These are phyloP conservation scores for Nineta flava DNA, from an alignment of 2,888 invertebrate genomes.

Conservation along the genomic window DNA sequence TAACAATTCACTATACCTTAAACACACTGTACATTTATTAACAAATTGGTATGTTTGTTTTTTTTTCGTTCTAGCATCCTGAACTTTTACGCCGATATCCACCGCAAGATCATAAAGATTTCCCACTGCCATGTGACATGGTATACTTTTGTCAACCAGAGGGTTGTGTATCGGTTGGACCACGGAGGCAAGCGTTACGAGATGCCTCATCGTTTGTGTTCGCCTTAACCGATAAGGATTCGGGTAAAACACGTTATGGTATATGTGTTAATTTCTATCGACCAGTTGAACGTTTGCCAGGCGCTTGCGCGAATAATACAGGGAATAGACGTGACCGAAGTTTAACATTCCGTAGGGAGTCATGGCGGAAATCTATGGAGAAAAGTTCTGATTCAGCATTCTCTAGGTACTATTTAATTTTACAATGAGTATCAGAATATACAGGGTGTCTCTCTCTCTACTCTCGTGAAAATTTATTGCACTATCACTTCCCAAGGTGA, in stretches of 20 bases:
- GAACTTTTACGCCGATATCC: slow-evolving; percentile 92
- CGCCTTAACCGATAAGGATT: slow-evolving; percentile 96
- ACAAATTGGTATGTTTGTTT: not conserved
- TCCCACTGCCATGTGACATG: slow-evolving; percentile 93
- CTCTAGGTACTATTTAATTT: slow-evolving; percentile 51
- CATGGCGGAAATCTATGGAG: slow-evolving; percentile 85
- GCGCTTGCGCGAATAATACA: slow-evolving; percentile 19
- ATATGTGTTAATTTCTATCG: slow-evolving; percentile 98
- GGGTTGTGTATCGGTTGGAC: slow-evolving; percentile 87
- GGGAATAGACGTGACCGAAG: slow-evolving; percentile 30
- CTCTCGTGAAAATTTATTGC: no score
- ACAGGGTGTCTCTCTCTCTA: not conserved
- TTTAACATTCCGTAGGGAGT: slow-evolving; percentile 59
- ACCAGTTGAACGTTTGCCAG: slow-evolving; percentile 53
- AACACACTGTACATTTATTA: not conserved
- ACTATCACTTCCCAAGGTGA: no score
- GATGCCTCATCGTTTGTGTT: slow-evolving; percentile 97
- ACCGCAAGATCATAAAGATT: slow-evolving; percentile 90
- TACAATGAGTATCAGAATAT: slow-evolving; percentile 14
- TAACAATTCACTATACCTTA: slow-evolving; percentile 23
- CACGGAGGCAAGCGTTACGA: slow-evolving; percentile 63
- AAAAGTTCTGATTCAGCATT: slow-evolving; percentile 85
- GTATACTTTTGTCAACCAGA: slow-evolving; percentile 99
- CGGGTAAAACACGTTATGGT: slow-evolving; percentile 85
- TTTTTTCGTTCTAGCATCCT: slow-evolving; percentile 62